Evolutionary conservation across 2,888 invertebrate genomes (phyloP), one percentile per base, ranked within the genome.

Genomic region (Orgyia antiqua): DNA sequence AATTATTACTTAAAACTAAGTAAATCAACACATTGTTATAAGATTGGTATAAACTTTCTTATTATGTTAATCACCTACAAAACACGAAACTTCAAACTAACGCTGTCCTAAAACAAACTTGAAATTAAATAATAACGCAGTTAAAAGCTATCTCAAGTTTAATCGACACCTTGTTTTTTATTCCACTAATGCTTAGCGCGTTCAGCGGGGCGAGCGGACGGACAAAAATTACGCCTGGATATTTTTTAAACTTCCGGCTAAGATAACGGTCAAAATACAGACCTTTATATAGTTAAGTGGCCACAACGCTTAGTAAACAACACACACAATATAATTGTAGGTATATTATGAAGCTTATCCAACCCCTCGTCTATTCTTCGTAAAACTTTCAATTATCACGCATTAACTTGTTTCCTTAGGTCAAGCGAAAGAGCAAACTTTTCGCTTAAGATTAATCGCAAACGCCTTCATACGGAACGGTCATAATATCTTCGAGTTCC

Each of bases 131-230:
- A 74, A 75, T 67, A 72, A 67, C 62, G 61, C 59, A 62, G 68
- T 69, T 60, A 67, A 69, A 68, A 69, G 61, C 64, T 78, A 80
- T 80, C 79, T 79, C 40, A 46, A 60, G 65, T 71, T 72, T 59
- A 68, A 82, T 82, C 80, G 77, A 72, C 71, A 74, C 71, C 67
- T 71, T 70, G 57, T 75, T 78, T 77, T 76, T 77, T 77, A 69
- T 68, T 62, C 63, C 39, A 58, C 71, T 76, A 75, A 78, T 72
- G 72, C 70, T 72, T 58, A 68, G 56, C 63, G 56, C 62, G 58
- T 45, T 56, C 55, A 57, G 45, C 59, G 53, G 51, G 45, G 51
- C 53, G 51, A 57, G 54, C 58, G 60, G 53, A 59, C 71, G 67
- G 68, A 69, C 70, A 57, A 69, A 70, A 77, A 75, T 77, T 77